These are phyloP conservation scores for Corythornis madagascariensis DNA, from an alignment of 2,113 vertebrate species.

Conservation along the genomic window DNA sequence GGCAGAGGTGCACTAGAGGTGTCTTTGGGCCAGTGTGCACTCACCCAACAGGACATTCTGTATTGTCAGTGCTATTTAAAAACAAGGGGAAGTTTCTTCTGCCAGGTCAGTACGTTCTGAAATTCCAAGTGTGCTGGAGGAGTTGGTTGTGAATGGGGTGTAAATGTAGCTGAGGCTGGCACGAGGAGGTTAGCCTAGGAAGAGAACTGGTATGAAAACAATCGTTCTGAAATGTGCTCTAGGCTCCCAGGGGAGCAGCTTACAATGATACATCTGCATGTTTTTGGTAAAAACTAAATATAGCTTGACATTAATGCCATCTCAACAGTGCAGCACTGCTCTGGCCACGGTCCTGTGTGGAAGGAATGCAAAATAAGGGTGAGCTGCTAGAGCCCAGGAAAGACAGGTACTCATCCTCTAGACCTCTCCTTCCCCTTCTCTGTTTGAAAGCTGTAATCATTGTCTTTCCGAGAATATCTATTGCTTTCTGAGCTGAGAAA, in stretches of 20 bases:
- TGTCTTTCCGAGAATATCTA: background rate
- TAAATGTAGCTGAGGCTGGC: background rate
- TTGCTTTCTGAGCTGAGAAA: background rate
- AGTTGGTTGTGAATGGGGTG: background rate
- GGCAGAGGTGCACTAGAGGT: background rate
- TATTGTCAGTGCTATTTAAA: background rate
- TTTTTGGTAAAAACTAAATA: background rate
- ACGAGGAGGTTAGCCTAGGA: background rate
- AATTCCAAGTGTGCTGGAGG: background rate
- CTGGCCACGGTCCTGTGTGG: background rate
- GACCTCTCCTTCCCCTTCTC: background rate
- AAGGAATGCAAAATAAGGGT: background rate
- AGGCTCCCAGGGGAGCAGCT: background rate
- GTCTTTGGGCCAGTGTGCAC: background rate
- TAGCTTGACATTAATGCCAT: background rate
- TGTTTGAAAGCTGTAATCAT: constrained; percentile 35
- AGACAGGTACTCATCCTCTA: background rate
- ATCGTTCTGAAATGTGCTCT: background rate
- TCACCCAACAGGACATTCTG: background rate
- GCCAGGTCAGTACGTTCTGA: background rate
- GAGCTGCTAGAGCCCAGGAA: background rate
- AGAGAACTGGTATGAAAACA: background rate
- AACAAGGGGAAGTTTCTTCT: background rate
- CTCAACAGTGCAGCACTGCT: background rate
- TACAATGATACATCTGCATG: background rate